Conservation (phyloP, 2,113 vertebrate genomes). For the Perccottus glenii region DNA sequence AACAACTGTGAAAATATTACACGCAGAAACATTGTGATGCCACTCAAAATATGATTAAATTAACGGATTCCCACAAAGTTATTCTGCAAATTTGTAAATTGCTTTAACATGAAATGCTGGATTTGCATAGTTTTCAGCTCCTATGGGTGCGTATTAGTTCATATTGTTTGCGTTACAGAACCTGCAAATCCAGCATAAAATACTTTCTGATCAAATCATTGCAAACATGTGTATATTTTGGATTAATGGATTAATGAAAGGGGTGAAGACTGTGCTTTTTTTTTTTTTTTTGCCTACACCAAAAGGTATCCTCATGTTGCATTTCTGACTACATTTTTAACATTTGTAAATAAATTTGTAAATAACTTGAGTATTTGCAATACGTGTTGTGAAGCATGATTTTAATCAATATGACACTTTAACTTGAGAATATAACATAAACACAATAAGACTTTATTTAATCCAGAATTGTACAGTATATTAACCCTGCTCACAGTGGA, state of each 20-base stretch:
- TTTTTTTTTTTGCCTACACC: too few relatives aligned
- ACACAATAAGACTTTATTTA: too few relatives aligned
- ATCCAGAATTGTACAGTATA: too few relatives aligned
- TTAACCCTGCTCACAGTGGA: too few relatives aligned
- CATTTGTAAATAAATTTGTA: too few relatives aligned
- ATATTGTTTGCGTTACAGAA: conserved; percentile 17
- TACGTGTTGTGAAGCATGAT: too few relatives aligned
- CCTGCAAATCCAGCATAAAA: conserved; percentile 33
- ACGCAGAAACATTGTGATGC: conserved; percentile 12
- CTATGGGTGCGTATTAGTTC: conserved; percentile 18
- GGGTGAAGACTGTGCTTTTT: conserved; percentile 7
- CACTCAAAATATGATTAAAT: conserved; percentile 38
- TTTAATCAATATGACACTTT: too few relatives aligned
- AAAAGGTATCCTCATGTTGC: too few relatives aligned
- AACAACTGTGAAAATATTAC: conserved; percentile 20
- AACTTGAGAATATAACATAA: too few relatives aligned
- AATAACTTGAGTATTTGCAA: too few relatives aligned
- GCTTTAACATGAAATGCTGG: conserved; percentile 17
- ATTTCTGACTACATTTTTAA: too few relatives aligned
- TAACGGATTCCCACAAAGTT: conserved; percentile 7
- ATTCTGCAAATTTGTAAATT: neutral
- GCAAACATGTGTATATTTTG: conserved; percentile 38
- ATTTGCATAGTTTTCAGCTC: conserved; percentile 21
- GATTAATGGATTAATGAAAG: conserved; percentile 32
- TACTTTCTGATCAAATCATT: conserved; percentile 40